Percentiles rank a stretch among this genome's conserved stretches.
Conservation (phyloP, 2,797 vertebrate genomes). For the Dallia pectoralis region DNA sequence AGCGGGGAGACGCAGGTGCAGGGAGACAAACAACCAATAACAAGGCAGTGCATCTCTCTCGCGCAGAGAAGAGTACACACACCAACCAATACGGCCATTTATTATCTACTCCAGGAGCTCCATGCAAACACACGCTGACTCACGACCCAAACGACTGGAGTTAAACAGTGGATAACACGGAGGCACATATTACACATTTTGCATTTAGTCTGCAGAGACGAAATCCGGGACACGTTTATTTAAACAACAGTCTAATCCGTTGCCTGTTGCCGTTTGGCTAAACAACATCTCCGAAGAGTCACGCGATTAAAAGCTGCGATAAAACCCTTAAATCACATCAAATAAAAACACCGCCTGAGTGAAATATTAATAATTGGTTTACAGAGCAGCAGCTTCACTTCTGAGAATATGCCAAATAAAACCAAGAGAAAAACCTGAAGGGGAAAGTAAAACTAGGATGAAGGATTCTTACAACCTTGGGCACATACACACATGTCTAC, state of each 20-base stretch:
- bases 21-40: constrained; percentile 19
- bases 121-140: constrained; percentile 10
- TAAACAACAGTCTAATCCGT: neutral
- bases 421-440: constrained; percentile 15
- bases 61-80: neutral
- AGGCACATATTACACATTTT: too few relatives aligned
- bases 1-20: constrained; percentile 30
- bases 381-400: constrained; percentile 18
- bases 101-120: constrained; percentile 25
- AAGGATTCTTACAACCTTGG: constrained; percentile 20
- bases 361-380: constrained; percentile 26
- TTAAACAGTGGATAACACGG: neutral
- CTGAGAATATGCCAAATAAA: constrained; percentile 40
- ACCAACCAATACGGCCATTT: constrained; percentile 13
- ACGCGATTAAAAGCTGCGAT: constrained; percentile 59
- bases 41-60: neutral
- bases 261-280: constrained; percentile 39
- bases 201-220: neutral
- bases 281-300: constrained; percentile 51
- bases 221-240: constrained; percentile 1
- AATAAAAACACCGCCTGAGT: constrained; percentile 44
- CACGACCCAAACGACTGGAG: neutral
- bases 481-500: constrained; percentile 11
- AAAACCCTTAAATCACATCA: constrained; percentile 51
- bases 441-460: constrained; percentile 46